Base-by-base conservation (phyloP, 2,888 invertebrate genomes). In the Drosophila falleni region DNA sequence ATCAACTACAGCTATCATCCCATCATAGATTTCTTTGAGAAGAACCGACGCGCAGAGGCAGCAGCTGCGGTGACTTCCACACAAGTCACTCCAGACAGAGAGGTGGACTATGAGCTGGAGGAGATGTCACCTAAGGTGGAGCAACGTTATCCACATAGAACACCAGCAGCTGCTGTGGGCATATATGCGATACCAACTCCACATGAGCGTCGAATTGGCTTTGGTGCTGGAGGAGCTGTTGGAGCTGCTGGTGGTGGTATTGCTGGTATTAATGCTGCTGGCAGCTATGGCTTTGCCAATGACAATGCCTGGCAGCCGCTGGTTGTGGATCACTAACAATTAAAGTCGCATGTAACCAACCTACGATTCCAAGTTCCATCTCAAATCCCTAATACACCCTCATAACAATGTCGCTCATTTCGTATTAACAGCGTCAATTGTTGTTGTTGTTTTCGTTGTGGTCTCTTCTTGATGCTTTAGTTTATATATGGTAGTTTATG, bases 1-100 rank as follows among this genome's bases (percentile, higher is more conserved):
- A 94, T 96, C 44, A 97, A 97, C 92, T 97, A 96, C 89, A 96
- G 95, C 89, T 97, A 97, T 85, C 97, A 97, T 92, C 96, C 96
- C 1, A 97, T 97, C 51, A 96, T 96, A 78, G 96, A 96, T 88
- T 97, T 96, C 90, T 96, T 96, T 90, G 95, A 94, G 74, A 93
- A 93, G 44, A 89, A 87, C n/a, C 73, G 78, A 56, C 78, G 74
- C 9, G 55, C 74, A 9, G 78, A 72, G 71, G 63, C 63, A 26
- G 63, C 54, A 29, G 70, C 56, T 11, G 56, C 56, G 2, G 41
- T 55, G 46, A 46, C 60, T 15, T 37, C 65, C 5, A 41, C 41
- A 6, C 54, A 44, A 31, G 53, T 54, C 10, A 31, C 58, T 16
- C 39, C 19, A 1, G 35, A 53, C 10, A 19, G 23, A 0, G 29